phyloP scores from a whole-genome alignment of 2,113 vertebrate genomes.

The Passer montanus region DNA sequence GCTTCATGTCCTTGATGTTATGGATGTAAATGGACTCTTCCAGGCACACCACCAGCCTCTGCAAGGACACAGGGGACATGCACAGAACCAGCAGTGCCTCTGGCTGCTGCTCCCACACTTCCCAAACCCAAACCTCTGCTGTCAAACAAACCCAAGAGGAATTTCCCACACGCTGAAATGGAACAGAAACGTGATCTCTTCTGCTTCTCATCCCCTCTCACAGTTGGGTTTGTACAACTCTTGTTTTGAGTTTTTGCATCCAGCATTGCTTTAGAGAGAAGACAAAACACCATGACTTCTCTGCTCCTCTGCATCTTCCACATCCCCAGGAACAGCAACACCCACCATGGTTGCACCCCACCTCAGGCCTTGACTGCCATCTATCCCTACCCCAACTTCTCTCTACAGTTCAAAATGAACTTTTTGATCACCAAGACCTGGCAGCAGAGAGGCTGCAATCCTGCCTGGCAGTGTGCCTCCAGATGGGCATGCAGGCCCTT shows the following conservation, averaged over 20 bases:
- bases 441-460: not conserved
- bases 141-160: not conserved
- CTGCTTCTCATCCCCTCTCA: not conserved
- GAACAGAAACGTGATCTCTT: not conserved
- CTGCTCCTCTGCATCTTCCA: not conserved
- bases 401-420: not conserved
- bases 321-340: not conserved
- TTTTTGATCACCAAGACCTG: not conserved
- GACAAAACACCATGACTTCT: not conserved
- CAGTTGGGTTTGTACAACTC: not conserved
- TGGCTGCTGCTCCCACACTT: not conserved
- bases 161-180: not conserved
- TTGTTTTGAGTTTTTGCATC: not conserved
- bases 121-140: not conserved
- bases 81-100: not conserved
- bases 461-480: not conserved
- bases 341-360: not conserved
- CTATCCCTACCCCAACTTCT: not conserved
- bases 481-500: not conserved
- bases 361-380: not conserved
- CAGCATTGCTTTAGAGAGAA: not conserved
- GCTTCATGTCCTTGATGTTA: slow-evolving; percentile 97
- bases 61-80: slow-evolving; percentile 56
- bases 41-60: slow-evolving; percentile 90
- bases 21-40: slow-evolving; percentile 93